phyloP scores from a whole-genome alignment of 2,797 vertebrate species.

The Anguilla megastoma region DNA sequence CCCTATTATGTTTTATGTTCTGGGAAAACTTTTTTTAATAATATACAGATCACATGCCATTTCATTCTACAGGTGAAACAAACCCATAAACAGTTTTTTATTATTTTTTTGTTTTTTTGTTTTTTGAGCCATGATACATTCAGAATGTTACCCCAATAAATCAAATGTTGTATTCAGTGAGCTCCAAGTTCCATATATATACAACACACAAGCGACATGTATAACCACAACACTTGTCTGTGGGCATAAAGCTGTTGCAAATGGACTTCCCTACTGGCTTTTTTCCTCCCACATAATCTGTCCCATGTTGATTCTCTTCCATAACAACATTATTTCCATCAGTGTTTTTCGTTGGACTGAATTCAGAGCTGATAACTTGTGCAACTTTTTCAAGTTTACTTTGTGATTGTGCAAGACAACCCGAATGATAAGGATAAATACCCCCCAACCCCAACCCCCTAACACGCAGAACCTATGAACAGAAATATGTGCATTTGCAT shows the following conservation, averaged over 20 bases:
- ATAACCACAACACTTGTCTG: not conserved
- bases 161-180: slow-evolving; percentile 19
- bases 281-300: not conserved
- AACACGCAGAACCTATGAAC: not conserved
- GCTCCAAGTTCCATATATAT: not conserved
- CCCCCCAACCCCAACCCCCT: too few relatives aligned
- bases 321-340: not conserved
- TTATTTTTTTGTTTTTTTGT: slow-evolving; percentile 43
- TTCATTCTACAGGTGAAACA: slow-evolving; percentile 15
- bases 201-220: not conserved
- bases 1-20: not conserved
- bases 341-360: not conserved
- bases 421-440: not conserved
- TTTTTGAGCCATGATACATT: slow-evolving; percentile 38
- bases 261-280: not conserved
- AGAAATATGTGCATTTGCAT: too few relatives aligned
- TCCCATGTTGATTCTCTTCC: not conserved
- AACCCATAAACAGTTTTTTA: slow-evolving; percentile 27
- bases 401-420: not conserved
- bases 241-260: not conserved
- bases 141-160: slow-evolving; percentile 21
- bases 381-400: not conserved
- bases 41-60: not conserved
- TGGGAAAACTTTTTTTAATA: not conserved
- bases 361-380: not conserved